Evolutionary conservation across 2,113 vertebrate genomes (phyloP), one percentile per base, ranked within the genome.

Genomic region (Mixornis gularis): DNA sequence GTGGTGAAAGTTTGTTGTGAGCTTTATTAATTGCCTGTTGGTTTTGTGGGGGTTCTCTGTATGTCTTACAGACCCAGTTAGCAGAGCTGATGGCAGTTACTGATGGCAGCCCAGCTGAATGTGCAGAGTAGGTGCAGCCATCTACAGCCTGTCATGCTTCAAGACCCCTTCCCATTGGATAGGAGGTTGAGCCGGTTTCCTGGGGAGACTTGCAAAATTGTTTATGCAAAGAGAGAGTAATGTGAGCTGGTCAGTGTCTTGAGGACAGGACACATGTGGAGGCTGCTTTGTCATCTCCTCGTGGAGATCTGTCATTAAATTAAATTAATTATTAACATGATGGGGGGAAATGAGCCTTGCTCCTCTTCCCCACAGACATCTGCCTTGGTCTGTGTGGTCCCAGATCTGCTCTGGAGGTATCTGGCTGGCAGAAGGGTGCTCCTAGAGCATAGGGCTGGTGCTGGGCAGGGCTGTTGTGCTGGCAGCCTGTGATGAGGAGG

Each of bases 1-100:
- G 79, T 89, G 81, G 68, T 77, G 17, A 46, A 59, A 91, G 51
- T 66, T 83, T 43, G 55, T 92, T 89, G 77, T 58, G 63, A 85
- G 74, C 85, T 85, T 77, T 72, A 81, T 89, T 93, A 91, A 85
- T 56, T 77, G 63, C 68, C 89, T 71, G 36, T 66, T 89, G 76
- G 40, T 79, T 96, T 96, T 87, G 55, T 63, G 86, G 43, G 22
- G 48, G 19, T 55, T 95, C 46, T 88, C 46, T 60, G 12, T 58
- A 8, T 65, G 55, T 60, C 68, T 81, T 44, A 41, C 6, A 85
- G 85, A 87, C 51, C 7, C 24, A 73, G 78, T 38, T 79, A 87
- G 87, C 40, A 83, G 74, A 59, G 56, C 52, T 77, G n/a, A n/a
- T n/a, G n/a, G n/a, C n/a, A n/a, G 55, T 66, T 92, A 81, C 52